Conservation (phyloP, 2,797 vertebrate genomes). For the Calcarius lapponicus region DNA sequence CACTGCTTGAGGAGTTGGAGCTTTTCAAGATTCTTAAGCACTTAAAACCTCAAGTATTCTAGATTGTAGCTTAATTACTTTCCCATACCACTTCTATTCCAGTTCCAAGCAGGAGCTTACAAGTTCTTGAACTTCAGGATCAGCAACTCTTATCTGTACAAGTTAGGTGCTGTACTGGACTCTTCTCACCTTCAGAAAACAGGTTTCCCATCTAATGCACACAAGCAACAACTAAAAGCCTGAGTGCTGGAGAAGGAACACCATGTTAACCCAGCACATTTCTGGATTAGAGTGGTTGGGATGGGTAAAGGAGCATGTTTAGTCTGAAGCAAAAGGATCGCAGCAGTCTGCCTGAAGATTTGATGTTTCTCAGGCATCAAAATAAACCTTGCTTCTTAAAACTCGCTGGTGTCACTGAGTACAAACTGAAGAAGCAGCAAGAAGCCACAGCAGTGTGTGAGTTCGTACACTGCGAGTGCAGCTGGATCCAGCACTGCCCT, state of each 20-base stretch:
- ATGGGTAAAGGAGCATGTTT: neutral
- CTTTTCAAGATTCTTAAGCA: neutral
- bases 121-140: neutral
- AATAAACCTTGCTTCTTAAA: neutral
- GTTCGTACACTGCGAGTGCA: rapidly evolving
- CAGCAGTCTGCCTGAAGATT: neutral
- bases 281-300: rapidly evolving
- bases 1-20: too few relatives aligned
- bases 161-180: neutral
- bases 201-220: neutral
- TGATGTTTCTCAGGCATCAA: neutral
- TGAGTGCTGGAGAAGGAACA: too few relatives aligned
- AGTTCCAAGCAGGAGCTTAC: rapidly evolving
- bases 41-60: neutral
- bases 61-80: neutral
- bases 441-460: rapidly evolving
- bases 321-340: neutral
- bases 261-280: neutral
- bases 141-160: neutral
- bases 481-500: too few relatives aligned
- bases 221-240: neutral
- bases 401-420: rapidly evolving
- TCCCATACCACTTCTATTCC: neutral
- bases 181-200: neutral
- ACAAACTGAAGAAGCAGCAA: too few relatives aligned